phyloP scores from a whole-genome alignment of 1,140 invertebrate species.

The Drosophila santomea region DNA sequence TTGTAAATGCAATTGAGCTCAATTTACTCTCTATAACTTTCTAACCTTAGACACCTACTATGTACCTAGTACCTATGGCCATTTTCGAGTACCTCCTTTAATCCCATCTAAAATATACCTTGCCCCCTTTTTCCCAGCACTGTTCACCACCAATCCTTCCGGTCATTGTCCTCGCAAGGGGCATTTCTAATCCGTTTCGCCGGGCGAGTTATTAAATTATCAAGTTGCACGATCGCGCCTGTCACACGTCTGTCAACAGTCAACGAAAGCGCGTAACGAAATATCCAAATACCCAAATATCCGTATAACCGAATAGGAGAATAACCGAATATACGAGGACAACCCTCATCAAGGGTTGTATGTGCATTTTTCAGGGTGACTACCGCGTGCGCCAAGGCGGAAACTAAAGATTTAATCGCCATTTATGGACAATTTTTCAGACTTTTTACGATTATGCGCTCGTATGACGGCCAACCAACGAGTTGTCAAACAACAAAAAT shows the following conservation, averaged over 20 bases:
- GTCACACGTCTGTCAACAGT: constrained; percentile 79
- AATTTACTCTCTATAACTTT: too few relatives aligned
- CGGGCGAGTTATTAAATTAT: constrained; percentile 74
- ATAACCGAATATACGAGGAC: constrained; percentile 8
- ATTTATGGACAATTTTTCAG: constrained; percentile 61
- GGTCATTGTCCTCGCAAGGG: constrained; percentile 32
- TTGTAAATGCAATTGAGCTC: too few relatives aligned
- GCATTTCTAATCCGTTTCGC: constrained; percentile 52
- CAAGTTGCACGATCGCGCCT: constrained; percentile 73
- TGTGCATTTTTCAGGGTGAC: background rate
- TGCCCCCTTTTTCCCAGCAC: background rate
- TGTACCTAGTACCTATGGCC: too few relatives aligned
- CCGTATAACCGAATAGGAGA: constrained; percentile 8
- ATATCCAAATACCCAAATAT: constrained; percentile 58
- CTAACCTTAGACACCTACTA: too few relatives aligned
- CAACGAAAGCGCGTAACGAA: constrained; percentile 55
- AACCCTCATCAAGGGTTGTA: constrained; percentile 18
- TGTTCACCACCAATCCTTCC: constrained; percentile 10
- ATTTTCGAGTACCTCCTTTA: too few relatives aligned
- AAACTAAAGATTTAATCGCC: constrained; percentile 81
- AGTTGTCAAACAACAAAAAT: constrained; percentile 46
- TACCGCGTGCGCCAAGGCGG: constrained; percentile 64
- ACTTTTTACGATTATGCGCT: constrained; percentile 57
- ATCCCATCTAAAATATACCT: background rate
- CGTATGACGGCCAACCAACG: constrained; percentile 36